Conservation (phyloP, 1,140 invertebrate genomes). For the Drosophila orosa region DNA sequence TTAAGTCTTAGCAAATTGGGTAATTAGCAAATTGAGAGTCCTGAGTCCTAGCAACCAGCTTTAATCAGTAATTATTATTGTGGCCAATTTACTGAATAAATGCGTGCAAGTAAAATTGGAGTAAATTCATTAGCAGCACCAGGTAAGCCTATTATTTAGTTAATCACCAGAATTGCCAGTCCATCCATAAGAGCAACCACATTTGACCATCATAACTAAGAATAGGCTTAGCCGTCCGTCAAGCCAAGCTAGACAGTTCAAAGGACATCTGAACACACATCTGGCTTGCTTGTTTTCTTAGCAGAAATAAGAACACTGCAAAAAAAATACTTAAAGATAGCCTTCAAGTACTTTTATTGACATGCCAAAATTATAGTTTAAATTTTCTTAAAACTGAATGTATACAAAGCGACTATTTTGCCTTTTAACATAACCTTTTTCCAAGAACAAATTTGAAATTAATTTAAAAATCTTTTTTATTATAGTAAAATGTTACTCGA, state of each 20-base stretch:
- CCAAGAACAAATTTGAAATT: too few species aligned
- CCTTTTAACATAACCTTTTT: too few species aligned
- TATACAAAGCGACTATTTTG: too few species aligned
- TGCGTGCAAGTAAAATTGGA: neutral
- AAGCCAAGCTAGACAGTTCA: neutral
- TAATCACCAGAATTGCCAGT: neutral
- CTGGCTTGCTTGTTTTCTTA: neutral
- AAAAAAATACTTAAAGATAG: neutral
- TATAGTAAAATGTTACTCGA: too few species aligned
- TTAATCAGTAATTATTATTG: neutral
- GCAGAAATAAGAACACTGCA: neutral
- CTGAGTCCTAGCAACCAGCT: neutral
- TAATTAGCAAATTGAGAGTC: conserved; percentile 10
- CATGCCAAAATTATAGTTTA: neutral
- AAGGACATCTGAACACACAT: neutral
- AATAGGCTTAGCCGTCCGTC: conserved; percentile 2
- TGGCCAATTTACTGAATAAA: neutral
- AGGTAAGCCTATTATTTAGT: conserved; percentile 29
- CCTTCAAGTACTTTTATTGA: neutral
- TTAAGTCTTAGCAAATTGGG: neutral
- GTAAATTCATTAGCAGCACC: conserved; percentile 8
- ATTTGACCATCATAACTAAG: neutral
- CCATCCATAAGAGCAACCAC: neutral
- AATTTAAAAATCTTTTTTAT: too few species aligned
- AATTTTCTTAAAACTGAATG: too few species aligned